Conservation (phyloP, 2,113 vertebrate species). For the Copsychus sechellarum region DNA sequence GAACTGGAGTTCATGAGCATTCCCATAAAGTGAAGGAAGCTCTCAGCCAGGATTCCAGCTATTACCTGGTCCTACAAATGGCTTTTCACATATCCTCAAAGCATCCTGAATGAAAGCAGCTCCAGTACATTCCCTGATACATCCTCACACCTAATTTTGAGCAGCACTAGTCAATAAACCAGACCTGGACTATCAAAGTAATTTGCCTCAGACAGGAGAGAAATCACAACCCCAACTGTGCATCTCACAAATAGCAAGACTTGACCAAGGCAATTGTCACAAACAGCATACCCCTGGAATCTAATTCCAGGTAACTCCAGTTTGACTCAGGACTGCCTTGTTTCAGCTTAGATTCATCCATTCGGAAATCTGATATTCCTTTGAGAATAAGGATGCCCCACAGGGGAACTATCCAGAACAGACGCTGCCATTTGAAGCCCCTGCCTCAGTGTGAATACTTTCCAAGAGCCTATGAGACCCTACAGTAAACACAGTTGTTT, state of each 20-base stretch:
- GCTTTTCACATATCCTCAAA: background rate
- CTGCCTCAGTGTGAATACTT: background rate
- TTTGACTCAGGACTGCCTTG: background rate
- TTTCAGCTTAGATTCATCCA: background rate
- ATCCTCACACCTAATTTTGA: background rate
- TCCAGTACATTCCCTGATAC: background rate
- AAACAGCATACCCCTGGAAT: background rate
- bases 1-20: background rate
- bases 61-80: background rate
- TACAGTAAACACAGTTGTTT: background rate
- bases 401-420: background rate
- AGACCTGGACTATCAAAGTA: background rate
- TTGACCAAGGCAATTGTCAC: background rate
- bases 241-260: background rate
- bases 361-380: background rate
- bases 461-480: background rate
- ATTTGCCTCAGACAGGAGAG: background rate
- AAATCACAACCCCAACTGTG: background rate
- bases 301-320: background rate
- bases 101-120: background rate
- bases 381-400: background rate
- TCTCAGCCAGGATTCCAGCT: background rate
- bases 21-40: background rate
- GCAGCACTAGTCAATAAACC: background rate
- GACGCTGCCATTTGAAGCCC: background rate